These are phyloP conservation scores for Pseudochirops corinnae DNA, from an alignment of 2,797 vertebrate genomes.

Conservation along the genomic window DNA sequence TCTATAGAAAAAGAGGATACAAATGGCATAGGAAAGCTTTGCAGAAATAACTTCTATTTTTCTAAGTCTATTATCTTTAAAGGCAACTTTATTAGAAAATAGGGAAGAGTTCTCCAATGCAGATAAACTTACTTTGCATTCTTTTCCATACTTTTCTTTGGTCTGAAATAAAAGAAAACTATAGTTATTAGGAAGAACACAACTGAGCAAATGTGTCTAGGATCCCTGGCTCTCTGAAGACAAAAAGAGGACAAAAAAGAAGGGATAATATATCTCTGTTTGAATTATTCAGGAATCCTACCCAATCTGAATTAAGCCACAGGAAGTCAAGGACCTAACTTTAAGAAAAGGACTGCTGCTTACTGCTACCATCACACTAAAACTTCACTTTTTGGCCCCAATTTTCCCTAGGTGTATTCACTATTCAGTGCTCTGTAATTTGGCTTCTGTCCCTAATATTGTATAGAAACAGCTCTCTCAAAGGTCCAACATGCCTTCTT, in stretches of 20 bases:
- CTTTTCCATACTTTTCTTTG: constrained; percentile 99
- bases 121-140: constrained; percentile 94
- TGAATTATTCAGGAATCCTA: not conserved
- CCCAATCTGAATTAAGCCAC: not conserved
- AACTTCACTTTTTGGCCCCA: not conserved
- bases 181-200: constrained; percentile 17
- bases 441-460: not conserved
- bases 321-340: not conserved
- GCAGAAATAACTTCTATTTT: constrained; percentile 12
- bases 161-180: constrained; percentile 87
- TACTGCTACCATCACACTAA: not conserved
- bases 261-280: not conserved
- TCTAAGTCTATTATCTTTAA: constrained; percentile 37
- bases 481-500: not conserved
- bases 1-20: constrained; percentile 10
- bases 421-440: not conserved
- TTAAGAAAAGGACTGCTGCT: not conserved
- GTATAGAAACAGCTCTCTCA: not conserved
- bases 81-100: constrained; percentile 31
- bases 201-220: constrained; percentile 44
- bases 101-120: constrained; percentile 50
- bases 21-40: constrained; percentile 1
- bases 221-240: constrained; percentile 23
- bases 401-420: not conserved
- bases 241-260: too few species aligned